Percentiles rank a stretch among this genome's conserved stretches.
Conservation (phyloP, 2,797 vertebrate species). For the Octomys mimax region DNA sequence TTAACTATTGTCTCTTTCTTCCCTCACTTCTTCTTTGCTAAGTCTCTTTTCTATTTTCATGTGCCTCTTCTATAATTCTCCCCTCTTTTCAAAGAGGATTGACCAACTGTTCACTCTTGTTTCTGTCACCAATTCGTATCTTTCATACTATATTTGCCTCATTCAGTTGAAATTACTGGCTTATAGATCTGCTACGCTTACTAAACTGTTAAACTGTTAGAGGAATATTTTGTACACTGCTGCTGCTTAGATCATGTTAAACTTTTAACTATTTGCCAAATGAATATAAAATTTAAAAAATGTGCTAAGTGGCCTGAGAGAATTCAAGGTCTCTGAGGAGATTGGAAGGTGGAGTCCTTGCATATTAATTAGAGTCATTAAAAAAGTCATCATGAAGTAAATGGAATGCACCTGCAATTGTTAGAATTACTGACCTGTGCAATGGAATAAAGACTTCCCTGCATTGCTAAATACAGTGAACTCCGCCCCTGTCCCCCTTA, state of each 20-base stretch:
- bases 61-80: neutral
- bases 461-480: neutral
- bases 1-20: neutral
- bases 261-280: neutral
- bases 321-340: neutral
- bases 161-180: conserved; percentile 11
- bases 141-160: neutral
- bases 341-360: neutral
- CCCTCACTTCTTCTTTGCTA: neutral
- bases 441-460: neutral
- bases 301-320: neutral
- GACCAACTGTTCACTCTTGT: neutral
- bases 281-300: neutral
- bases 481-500: rapidly evolving
- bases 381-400: neutral
- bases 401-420: neutral
- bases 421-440: neutral
- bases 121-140: neutral
- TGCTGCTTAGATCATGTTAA: neutral
- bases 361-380: neutral
- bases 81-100: neutral
- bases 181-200: neutral
- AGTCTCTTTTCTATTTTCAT: neutral
- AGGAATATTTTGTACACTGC: neutral
- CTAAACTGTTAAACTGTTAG: neutral